Percentiles rank a stretch among this genome's conserved stretches.
Evolutionary conservation across 37 sponge, comb jelly and placozoan species (phyloP).

Genomic region (Mnemiopsis leidyi): DNA sequence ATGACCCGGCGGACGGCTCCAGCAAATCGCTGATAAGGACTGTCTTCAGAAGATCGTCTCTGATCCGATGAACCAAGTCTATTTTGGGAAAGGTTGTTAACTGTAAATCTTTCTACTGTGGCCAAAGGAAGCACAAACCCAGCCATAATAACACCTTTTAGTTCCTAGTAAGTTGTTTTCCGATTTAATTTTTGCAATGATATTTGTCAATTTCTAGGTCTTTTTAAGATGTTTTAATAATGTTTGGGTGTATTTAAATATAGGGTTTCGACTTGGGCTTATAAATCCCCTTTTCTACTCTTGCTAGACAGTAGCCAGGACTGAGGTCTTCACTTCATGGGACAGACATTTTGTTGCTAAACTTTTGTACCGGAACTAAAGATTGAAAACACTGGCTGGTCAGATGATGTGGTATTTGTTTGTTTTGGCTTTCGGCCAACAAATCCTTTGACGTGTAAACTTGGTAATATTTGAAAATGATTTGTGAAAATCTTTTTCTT

Average conservation of each 20-base stretch:
- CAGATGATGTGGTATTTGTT: not conserved
- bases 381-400: not conserved
- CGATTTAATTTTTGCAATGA: conserved; percentile 60
- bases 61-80: not conserved
- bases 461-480: conserved; percentile 53
- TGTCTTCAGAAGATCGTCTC: not conserved
- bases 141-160: not conserved
- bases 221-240: conserved; percentile 66
- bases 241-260: conserved; percentile 64
- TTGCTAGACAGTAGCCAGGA: not conserved
- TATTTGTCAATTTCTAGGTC: conserved; percentile 67
- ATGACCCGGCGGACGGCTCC: not conserved
- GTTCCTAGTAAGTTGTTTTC: conserved; percentile 59
- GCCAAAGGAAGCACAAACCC: not conserved
- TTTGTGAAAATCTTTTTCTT: conserved; percentile 54
- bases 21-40: not conserved
- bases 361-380: not conserved
- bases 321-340: not conserved
- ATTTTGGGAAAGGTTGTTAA: not conserved
- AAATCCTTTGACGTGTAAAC: not conserved
- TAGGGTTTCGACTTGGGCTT: conserved; percentile 56
- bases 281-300: not conserved
- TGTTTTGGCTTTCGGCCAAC: too few relatives aligned
- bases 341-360: not conserved
- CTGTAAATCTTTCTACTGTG: not conserved